A percentile compares a stretch with the other conserved stretches of the same genome.
Conservation (phyloP, 2,797 vertebrate species). For the Acestrorhynchus altus region DNA sequence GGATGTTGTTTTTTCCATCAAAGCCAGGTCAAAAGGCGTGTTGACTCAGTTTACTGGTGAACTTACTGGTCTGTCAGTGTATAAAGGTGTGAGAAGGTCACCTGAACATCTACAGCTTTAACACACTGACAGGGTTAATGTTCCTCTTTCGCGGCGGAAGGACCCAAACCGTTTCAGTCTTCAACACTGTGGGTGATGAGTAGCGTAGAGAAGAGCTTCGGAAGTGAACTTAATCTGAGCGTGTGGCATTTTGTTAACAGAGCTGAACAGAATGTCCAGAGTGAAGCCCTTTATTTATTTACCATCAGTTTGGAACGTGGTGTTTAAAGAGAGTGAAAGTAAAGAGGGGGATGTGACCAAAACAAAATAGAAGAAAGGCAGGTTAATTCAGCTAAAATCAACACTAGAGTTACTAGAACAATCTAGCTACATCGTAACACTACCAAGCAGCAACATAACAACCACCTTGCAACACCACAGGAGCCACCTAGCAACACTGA, state of each 20-base stretch:
- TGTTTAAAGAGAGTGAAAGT: no score
- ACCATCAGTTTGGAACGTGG: no score
- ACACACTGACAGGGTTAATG: constrained; percentile 17
- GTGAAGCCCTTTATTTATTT: no score
- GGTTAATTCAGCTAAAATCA: no score
- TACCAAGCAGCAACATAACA: no score
- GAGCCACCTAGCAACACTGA: no score
- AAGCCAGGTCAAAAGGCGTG: constrained; percentile 34
- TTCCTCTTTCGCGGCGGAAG: neutral
- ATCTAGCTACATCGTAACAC: no score
- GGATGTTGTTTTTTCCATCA: constrained; percentile 35
- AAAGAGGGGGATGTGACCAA: no score
- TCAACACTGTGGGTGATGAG: neutral
- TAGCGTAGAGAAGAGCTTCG: neutral
- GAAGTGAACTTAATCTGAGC: neutral
- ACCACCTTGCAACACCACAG: no score
- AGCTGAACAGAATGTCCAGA: neutral
- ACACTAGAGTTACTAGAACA: no score
- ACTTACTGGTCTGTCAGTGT: neutral
- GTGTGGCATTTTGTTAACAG: neutral
- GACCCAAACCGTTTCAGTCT: neutral
- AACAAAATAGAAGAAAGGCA: no score
- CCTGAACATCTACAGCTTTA: constrained; percentile 11
- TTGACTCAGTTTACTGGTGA: constrained; percentile 35
- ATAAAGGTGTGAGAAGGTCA: constrained; percentile 25